phyloP scores from a whole-genome alignment of 1,140 invertebrate species.

The Platorchestia sp. region DNA sequence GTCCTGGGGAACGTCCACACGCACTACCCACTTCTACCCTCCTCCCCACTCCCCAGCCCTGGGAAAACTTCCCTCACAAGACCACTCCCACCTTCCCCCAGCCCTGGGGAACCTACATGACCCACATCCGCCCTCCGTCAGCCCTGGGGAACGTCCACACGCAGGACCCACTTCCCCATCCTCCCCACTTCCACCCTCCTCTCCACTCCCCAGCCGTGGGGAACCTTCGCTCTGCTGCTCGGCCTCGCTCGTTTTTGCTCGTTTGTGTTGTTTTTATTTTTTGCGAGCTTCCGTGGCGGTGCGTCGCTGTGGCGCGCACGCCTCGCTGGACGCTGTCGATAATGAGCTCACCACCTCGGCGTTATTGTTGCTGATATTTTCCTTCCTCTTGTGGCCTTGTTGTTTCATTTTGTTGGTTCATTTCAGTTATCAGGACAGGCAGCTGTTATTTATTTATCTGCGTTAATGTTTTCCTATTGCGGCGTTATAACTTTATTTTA shows the following conservation, averaged over 20 bases:
- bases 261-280: conserved; percentile 43
- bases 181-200: neutral
- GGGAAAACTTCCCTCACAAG: no score
- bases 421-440: no score
- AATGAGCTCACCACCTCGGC: neutral
- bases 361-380: neutral
- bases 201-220: neutral
- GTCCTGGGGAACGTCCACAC: neutral
- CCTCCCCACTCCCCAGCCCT: neutral
- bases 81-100: neutral
- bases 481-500: no score
- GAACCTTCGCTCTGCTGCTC: neutral
- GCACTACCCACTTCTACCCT: neutral
- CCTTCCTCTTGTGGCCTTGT: no score
- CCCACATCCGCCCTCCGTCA: no score
- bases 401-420: no score
- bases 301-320: neutral
- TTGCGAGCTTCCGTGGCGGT: conserved; percentile 19
- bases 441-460: no score
- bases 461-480: no score
- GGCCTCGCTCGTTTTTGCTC: conserved; percentile 33
- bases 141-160: no score
- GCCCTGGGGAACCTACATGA: neutral
- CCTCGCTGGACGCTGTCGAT: conserved; percentile 11
- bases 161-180: neutral